Percentiles rank a stretch among this genome's conserved stretches.
phyloP scores from a whole-genome alignment of 2,888 invertebrate genomes.

The Agrotis ipsilon region DNA sequence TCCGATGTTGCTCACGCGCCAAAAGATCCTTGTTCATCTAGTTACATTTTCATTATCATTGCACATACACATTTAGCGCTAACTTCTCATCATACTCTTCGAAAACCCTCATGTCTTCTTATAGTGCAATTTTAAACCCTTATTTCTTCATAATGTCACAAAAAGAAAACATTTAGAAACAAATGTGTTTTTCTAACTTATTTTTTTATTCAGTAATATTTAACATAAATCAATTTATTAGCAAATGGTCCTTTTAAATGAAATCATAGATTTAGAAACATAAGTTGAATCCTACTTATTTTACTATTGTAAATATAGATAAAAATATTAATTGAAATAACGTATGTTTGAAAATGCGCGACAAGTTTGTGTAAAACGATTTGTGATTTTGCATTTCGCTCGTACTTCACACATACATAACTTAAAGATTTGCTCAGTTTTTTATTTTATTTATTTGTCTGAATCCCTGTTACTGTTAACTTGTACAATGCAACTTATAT shows the following conservation, averaged over 20 bases:
- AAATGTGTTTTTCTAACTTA: conserved; percentile 34
- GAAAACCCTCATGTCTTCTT: conserved; percentile 19
- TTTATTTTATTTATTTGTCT: conserved; percentile 59
- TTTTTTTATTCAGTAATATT: conserved; percentile 51
- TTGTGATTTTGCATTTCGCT: conserved; percentile 68
- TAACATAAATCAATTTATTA: conserved; percentile 55
- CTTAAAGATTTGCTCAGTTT: conserved; percentile 67
- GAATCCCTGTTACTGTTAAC: conserved; percentile 10
- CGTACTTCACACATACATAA: conserved; percentile 63
- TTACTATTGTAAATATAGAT: conserved; percentile 73
- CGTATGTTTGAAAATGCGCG: conserved; percentile 39
- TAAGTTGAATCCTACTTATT: conserved; percentile 73
- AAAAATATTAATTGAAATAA: conserved; percentile 58
- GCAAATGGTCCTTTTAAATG: conserved; percentile 63
- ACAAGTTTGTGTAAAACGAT: conserved; percentile 42
- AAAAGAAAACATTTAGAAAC: conserved; percentile 27
- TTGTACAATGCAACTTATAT: conserved; percentile 17
- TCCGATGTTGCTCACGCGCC: not conserved
- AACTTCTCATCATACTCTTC: conserved; percentile 15
- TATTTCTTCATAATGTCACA: conserved; percentile 43
- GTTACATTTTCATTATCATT: conserved; percentile 19
- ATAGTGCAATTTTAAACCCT: conserved; percentile 28
- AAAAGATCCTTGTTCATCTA: conserved; percentile 3
- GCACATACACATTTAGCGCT: not conserved
- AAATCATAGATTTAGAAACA: conserved; percentile 67